phyloP scores from a whole-genome alignment of 2,797 vertebrate species.

The Antrozous pallidus region DNA sequence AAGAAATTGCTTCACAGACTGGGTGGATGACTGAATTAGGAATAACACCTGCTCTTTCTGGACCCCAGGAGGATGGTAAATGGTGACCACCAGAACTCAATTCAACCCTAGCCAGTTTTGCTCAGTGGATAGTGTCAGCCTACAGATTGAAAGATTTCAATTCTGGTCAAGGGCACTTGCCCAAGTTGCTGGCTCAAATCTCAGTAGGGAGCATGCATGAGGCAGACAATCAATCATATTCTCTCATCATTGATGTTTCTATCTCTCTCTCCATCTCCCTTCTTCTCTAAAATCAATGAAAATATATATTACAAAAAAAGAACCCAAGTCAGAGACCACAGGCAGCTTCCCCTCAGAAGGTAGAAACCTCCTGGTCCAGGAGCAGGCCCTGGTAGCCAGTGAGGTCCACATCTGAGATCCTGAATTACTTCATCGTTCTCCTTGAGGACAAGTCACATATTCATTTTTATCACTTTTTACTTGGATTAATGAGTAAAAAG shows the following conservation, averaged over 20 bases:
- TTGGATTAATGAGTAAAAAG: background rate
- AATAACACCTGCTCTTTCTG: rapidly evolving
- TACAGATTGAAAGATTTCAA: too few relatives aligned
- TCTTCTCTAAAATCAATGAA: too few relatives aligned
- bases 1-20: background rate
- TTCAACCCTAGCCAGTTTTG: too few relatives aligned
- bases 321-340: rapidly evolving
- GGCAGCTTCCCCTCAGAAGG: rapidly evolving
- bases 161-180: too few relatives aligned
- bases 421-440: rapidly evolving
- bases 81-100: rapidly evolving
- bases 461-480: background rate
- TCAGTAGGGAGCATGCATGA: too few relatives aligned
- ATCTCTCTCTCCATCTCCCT: too few relatives aligned
- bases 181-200: too few relatives aligned
- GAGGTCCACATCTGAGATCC: rapidly evolving
- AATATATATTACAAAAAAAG: too few relatives aligned
- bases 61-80: rapidly evolving
- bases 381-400: rapidly evolving
- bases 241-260: too few relatives aligned
- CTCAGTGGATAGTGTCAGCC: too few relatives aligned
- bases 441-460: background rate
- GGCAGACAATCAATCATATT: too few relatives aligned
- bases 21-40: background rate
- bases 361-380: rapidly evolving